These are phyloP conservation scores for Tethya wilhelma DNA, from an alignment of 37 sponge, comb jelly and placozoan genomes.

Conservation along the genomic window DNA sequence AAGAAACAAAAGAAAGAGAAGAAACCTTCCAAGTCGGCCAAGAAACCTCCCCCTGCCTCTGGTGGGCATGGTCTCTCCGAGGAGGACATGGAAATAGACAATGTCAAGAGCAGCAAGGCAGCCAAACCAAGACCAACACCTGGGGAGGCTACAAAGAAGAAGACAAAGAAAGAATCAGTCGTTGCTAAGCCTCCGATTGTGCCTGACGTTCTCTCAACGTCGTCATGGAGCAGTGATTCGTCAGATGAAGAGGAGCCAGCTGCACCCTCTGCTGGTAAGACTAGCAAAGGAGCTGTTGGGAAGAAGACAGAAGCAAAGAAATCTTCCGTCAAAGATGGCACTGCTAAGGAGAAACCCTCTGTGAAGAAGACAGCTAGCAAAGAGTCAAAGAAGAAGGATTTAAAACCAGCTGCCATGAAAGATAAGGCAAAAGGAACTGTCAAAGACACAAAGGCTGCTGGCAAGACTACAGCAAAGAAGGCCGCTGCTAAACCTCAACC, in stretches of 20 bases:
- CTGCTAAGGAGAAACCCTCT: not conserved
- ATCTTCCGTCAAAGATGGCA: not conserved
- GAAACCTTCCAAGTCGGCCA: not conserved
- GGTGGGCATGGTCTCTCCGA: not conserved
- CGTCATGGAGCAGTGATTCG: not conserved
- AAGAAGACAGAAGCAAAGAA: not conserved
- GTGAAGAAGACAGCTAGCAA: not conserved
- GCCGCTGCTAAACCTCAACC: too few relatives aligned
- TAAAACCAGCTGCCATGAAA: not conserved
- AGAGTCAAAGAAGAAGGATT: not conserved
- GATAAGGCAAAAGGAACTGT: not conserved
- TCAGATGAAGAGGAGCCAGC: not conserved
- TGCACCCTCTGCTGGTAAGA: not conserved
- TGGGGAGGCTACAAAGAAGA: not conserved
- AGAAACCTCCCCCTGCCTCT: not conserved
- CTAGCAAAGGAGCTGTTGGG: not conserved
- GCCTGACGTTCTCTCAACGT: not conserved
- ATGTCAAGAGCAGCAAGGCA: not conserved
- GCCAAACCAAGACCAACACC: constrained; percentile 4
- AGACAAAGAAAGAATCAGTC: not conserved
- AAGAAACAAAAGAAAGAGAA: constrained; percentile 9
- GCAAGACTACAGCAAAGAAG: too few relatives aligned
- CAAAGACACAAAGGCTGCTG: not conserved
- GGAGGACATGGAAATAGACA: constrained; percentile 5
- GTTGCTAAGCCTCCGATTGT: not conserved